Evolutionary conservation across 64 coral and sea anemone genomes (phyloP).

Genomic region (Stichodactyla helianthus): DNA sequence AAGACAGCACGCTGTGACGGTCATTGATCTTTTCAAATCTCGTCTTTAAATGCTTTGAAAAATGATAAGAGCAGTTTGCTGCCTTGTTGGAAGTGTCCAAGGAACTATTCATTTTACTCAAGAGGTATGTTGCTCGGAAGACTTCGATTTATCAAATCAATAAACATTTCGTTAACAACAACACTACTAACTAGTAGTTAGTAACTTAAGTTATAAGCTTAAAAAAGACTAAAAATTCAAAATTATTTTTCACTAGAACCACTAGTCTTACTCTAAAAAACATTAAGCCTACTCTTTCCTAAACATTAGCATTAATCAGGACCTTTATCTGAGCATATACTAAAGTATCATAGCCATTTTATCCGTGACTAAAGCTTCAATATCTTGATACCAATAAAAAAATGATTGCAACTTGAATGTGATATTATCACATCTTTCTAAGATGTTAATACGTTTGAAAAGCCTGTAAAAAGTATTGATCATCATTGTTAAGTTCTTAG

Average conservation of each 20-base stretch:
- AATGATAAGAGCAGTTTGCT: slow-evolving; percentile 47
- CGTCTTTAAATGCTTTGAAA: not conserved
- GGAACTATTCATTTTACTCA: slow-evolving; percentile 50
- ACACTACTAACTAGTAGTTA: too few species aligned
- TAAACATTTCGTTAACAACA: not conserved
- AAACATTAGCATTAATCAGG: not conserved
- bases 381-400: too few species aligned
- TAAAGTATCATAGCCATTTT: not conserved
- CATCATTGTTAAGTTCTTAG: not conserved
- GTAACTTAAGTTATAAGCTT: too few species aligned
- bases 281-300: not conserved
- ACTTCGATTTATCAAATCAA: not conserved
- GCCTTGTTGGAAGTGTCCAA: slow-evolving; percentile 29
- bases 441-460: not conserved
- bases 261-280: too few species aligned
- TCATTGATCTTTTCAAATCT: not conserved
- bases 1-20: not conserved
- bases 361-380: not conserved
- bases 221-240: too few species aligned
- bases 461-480: not conserved
- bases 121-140: slow-evolving; percentile 36
- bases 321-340: not conserved
- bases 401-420: not conserved
- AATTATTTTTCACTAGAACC: too few species aligned
- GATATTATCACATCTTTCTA: not conserved